phyloP scores from a whole-genome alignment of 30 jellyfish, hydroid and myxozoan genomes.

The Chrysaora quinquecirrha region DNA sequence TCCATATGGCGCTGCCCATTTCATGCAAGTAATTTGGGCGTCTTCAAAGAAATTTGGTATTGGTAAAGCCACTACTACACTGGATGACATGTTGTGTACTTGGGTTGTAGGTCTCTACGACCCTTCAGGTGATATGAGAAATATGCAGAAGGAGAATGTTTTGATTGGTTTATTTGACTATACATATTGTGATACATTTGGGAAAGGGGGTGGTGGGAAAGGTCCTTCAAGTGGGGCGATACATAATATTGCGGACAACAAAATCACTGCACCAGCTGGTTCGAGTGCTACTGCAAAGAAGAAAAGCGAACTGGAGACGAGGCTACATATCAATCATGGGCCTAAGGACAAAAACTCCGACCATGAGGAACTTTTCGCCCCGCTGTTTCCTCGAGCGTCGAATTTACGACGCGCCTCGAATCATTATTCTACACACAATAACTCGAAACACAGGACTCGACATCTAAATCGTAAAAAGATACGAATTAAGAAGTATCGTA shows the following conservation, averaged over 20 bases:
- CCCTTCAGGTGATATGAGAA: conserved; percentile 89
- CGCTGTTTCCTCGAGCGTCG: no score
- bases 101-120: conserved; percentile 90
- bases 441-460: conserved; percentile 9
- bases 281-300: not conserved
- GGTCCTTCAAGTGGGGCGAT: conserved; percentile 83
- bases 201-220: conserved; percentile 90
- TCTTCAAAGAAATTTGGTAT: conserved; percentile 83
- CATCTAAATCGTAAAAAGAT: not conserved
- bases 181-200: conserved; percentile 87
- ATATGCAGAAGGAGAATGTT: conserved; percentile 79
- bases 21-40: conserved; percentile 97
- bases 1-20: conserved; percentile 90
- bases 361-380: no score
- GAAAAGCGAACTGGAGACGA: not conserved
- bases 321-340: no score
- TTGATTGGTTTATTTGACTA: conserved; percentile 71
- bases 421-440: no score
- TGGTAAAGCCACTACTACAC: conserved; percentile 91
- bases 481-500: not conserved
- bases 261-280: conserved; percentile 39
- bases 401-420: no score
- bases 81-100: conserved; percentile 79
- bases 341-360: no score
- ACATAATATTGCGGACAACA: conserved; percentile 31